These are phyloP conservation scores for Enteromius fasciolatus DNA, from an alignment of 2,797 vertebrate genomes.

Conservation along the genomic window DNA sequence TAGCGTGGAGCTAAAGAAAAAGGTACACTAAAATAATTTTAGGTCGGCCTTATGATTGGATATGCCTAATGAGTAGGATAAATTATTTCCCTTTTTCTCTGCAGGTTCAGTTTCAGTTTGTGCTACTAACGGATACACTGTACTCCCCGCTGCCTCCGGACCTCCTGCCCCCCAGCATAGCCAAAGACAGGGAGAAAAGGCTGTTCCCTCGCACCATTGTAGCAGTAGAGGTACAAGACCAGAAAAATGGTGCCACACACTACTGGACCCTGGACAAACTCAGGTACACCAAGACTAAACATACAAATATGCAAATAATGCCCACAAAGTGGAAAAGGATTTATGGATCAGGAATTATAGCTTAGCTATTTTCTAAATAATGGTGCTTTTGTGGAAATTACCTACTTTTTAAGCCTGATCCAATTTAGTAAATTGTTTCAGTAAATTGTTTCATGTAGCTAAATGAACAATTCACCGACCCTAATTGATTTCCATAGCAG, in stretches of 20 bases:
- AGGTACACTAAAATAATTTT: slow-evolving; percentile 74
- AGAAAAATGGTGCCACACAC: slow-evolving; percentile 97
- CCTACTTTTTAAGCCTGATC: neutral
- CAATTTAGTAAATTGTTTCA: neutral
- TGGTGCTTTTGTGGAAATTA: neutral
- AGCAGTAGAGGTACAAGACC: slow-evolving; percentile 95
- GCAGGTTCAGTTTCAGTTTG: slow-evolving; percentile 98
- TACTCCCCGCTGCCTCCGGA: slow-evolving; percentile 95
- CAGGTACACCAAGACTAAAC: slow-evolving; percentile 74
- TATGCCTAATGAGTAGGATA: neutral
- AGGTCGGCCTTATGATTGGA: neutral
- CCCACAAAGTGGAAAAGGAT: neutral
- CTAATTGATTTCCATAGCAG: neutral
- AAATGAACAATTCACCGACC: neutral
- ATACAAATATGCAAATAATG: neutral
- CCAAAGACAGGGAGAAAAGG: slow-evolving; percentile 89
- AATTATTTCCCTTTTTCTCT: neutral
- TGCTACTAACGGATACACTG: slow-evolving; percentile 93
- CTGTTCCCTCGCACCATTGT: slow-evolving; percentile 95
- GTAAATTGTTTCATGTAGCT: neutral
- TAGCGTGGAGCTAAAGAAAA: slow-evolving; percentile 97
- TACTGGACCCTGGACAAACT: slow-evolving; percentile 98
- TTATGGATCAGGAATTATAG: neutral
- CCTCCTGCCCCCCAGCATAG: slow-evolving; percentile 86
- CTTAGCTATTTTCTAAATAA: neutral